Evolutionary conservation across 2,113 vertebrate genomes (phyloP).

Genomic region (Agelaius phoeniceus): DNA sequence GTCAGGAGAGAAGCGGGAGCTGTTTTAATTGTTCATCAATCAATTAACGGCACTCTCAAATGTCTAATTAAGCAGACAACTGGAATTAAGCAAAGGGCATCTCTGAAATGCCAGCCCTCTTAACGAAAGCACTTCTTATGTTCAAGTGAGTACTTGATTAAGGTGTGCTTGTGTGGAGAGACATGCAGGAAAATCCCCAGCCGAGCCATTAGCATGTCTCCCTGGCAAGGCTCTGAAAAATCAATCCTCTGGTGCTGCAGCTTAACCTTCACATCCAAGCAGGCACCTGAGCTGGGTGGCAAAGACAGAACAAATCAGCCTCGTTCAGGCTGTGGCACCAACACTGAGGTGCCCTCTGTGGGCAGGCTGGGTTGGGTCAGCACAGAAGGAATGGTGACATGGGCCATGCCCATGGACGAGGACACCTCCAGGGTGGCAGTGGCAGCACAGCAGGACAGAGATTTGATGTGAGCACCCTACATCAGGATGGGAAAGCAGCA

Average conservation of each 20-base stretch:
- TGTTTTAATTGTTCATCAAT: conserved; percentile 74
- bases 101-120: conserved; percentile 54
- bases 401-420: accelerated
- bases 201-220: neutral
- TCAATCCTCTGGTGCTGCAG: neutral
- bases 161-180: conserved; percentile 37
- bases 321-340: neutral
- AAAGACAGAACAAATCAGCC: neutral
- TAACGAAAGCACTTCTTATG: conserved; percentile 23
- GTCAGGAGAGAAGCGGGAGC: conserved; percentile 51
- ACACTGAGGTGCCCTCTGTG: neutral
- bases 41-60: conserved; percentile 65
- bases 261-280: conserved; percentile 18
- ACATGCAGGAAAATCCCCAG: neutral
- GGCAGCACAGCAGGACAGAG: neutral
- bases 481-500: neutral
- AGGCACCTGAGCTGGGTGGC: neutral
- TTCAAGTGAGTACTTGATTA: conserved; percentile 70
- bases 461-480: neutral
- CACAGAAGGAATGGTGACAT: accelerated
- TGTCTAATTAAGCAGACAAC: conserved; percentile 72
- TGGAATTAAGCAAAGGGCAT: conserved; percentile 72
- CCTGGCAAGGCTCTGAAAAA: neutral
- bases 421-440: neutral
- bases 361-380: neutral